A percentile compares a stretch with the other conserved stretches of the same genome.
These are phyloP conservation scores for Chrysomela aeneicollis DNA, from an alignment of 2,888 invertebrate genomes.

Conservation along the genomic window DNA sequence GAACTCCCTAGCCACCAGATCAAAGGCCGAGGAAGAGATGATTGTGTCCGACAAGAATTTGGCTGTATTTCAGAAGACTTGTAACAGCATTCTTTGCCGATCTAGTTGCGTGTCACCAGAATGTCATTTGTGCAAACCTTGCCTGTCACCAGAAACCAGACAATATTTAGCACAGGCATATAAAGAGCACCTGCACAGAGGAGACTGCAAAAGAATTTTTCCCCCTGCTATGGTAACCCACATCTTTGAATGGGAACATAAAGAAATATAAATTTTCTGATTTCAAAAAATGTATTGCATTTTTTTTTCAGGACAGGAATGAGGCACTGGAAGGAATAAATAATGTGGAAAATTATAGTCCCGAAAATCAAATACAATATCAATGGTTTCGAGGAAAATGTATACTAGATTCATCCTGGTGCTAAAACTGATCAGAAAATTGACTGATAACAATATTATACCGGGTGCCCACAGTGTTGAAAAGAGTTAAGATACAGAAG, in stretches of 20 bases:
- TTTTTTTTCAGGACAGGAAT: constrained; percentile 17
- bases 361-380: constrained; percentile 77
- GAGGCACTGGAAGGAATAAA: constrained; percentile 54
- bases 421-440: too few species aligned
- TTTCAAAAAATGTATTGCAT: too few species aligned
- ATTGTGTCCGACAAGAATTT: constrained; percentile 80
- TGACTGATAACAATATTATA: too few species aligned
- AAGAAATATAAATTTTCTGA: too few species aligned
- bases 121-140: constrained; percentile 83
- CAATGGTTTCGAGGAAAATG: constrained; percentile 94
- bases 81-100: constrained; percentile 65
- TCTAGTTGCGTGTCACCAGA: constrained; percentile 71
- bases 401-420: constrained; percentile 80
- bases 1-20: constrained; percentile 55
- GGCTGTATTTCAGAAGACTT: constrained; percentile 75
- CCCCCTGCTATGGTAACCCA: constrained; percentile 72
- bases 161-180: constrained; percentile 73
- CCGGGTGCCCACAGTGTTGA: too few species aligned
- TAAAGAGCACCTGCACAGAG: constrained; percentile 80
- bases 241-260: not conserved
- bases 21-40: constrained; percentile 48
- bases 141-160: constrained; percentile 70
- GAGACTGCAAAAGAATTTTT: constrained; percentile 82
- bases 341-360: constrained; percentile 67
- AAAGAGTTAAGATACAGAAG: too few species aligned